These are phyloP conservation scores for Actenoides hombroni DNA, from an alignment of 2,113 vertebrate species.

Conservation along the genomic window DNA sequence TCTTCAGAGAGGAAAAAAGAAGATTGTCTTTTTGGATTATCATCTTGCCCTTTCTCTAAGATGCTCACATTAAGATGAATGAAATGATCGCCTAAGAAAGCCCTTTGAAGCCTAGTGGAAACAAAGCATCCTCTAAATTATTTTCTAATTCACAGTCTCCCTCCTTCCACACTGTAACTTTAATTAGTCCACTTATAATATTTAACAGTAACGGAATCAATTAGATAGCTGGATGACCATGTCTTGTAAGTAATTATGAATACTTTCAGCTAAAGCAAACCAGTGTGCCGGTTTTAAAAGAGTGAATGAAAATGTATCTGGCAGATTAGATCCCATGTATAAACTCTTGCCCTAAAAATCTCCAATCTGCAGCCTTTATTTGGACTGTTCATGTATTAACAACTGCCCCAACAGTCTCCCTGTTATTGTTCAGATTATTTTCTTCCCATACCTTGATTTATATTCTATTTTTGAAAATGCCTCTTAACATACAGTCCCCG, in stretches of 20 bases:
- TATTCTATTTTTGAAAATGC: slow-evolving; percentile 47
- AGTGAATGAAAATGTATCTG: background rate
- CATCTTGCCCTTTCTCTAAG: slow-evolving; percentile 3
- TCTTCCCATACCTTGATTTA: background rate
- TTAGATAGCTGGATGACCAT: slow-evolving; percentile 6
- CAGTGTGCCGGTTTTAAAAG: background rate
- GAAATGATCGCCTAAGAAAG: background rate
- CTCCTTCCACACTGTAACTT: background rate
- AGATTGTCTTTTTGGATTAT: slow-evolving; percentile 29
- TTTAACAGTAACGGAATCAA: background rate
- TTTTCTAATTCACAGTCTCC: background rate
- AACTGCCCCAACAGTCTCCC: background rate
- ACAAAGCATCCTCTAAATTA: background rate
- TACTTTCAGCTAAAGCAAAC: slow-evolving; percentile 20
- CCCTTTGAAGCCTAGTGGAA: background rate
- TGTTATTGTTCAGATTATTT: background rate
- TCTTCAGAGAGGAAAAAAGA: background rate
- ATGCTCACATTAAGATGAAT: slow-evolving; percentile 16
- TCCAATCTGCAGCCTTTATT: background rate
- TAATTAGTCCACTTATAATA: background rate
- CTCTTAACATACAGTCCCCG: background rate
- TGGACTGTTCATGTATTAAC: background rate
- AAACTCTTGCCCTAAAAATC: background rate
- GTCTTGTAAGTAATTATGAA: slow-evolving; percentile 28
- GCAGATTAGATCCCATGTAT: background rate